A percentile compares a stretch with the other conserved stretches of the same genome.
These are phyloP conservation scores for Pristis pectinata DNA, from an alignment of 2,797 vertebrate genomes.

Conservation along the genomic window DNA sequence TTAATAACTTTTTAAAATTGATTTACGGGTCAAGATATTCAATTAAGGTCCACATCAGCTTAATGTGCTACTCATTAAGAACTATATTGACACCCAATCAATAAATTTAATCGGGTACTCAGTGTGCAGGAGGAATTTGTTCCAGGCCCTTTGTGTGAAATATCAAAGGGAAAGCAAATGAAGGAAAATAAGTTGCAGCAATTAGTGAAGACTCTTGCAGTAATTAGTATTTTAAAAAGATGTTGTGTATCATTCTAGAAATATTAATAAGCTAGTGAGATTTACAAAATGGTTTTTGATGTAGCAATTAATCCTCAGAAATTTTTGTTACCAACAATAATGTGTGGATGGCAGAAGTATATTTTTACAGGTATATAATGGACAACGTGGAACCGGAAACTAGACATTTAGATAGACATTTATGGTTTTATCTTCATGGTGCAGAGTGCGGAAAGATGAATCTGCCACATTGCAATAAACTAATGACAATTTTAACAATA, in stretches of 20 bases:
- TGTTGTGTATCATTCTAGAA: background rate
- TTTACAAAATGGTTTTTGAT: background rate
- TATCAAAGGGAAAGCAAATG: background rate
- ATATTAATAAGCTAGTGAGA: background rate
- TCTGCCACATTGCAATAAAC: background rate
- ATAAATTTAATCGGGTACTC: too few relatives aligned
- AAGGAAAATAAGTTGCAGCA: background rate
- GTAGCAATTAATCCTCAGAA: background rate
- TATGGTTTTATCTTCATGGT: background rate
- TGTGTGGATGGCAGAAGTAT: background rate
- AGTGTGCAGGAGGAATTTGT: too few relatives aligned
- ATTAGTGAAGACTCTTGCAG: background rate
- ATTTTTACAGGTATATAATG: background rate
- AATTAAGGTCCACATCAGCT: too few relatives aligned
- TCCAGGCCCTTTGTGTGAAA: background rate
- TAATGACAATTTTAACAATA: background rate
- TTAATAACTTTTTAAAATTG: too few relatives aligned
- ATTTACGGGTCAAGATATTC: too few relatives aligned
- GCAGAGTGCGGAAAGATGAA: background rate
- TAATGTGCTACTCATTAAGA: too few relatives aligned
- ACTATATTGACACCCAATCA: too few relatives aligned
- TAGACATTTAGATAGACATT: background rate
- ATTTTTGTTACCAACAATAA: too few relatives aligned
- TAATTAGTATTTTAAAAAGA: background rate
- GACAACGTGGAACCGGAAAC: background rate